These are phyloP conservation scores for Loris lydekkerianus DNA, from an alignment of 2,797 vertebrate genomes.

Conservation along the genomic window DNA sequence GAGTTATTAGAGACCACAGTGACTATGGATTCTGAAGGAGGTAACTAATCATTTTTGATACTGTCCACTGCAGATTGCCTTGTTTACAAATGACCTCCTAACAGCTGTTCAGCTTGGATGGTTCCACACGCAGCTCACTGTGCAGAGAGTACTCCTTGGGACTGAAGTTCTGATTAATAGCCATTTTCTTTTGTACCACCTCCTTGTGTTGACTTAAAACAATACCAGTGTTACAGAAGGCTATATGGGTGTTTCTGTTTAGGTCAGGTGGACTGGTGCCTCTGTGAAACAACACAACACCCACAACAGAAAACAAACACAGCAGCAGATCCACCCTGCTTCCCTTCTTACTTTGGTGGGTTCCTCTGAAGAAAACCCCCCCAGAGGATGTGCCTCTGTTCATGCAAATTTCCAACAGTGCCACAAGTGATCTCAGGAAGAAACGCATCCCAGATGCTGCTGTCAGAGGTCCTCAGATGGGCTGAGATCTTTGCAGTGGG, in stretches of 20 bases:
- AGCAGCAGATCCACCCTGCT: not conserved
- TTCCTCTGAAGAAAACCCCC: not conserved
- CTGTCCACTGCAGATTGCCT: not conserved
- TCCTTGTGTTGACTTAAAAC: constrained; percentile 55
- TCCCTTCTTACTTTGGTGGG: not conserved
- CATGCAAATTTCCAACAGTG: not conserved
- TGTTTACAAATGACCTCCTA: constrained; percentile 17
- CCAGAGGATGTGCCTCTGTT: not conserved
- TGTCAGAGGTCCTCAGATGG: too few relatives aligned
- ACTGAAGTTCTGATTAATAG: constrained; percentile 63
- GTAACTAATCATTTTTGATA: not conserved
- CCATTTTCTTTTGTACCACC: constrained; percentile 3
- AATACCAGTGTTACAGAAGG: constrained; percentile 9
- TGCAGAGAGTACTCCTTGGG: not conserved
- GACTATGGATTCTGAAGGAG: not conserved
- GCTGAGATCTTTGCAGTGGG: not conserved
- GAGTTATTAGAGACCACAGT: not conserved
- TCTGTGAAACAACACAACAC: not conserved
- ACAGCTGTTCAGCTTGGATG: constrained; percentile 2
- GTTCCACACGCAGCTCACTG: not conserved
- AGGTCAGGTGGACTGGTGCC: not conserved
- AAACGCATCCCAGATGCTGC: not conserved
- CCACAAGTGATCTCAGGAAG: not conserved
- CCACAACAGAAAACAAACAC: not conserved
- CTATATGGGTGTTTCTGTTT: not conserved